Evolutionary conservation across 2,113 vertebrate species (phyloP), one percentile per base, ranked within the genome.

Genomic region (Desmodus rotundus): DNA sequence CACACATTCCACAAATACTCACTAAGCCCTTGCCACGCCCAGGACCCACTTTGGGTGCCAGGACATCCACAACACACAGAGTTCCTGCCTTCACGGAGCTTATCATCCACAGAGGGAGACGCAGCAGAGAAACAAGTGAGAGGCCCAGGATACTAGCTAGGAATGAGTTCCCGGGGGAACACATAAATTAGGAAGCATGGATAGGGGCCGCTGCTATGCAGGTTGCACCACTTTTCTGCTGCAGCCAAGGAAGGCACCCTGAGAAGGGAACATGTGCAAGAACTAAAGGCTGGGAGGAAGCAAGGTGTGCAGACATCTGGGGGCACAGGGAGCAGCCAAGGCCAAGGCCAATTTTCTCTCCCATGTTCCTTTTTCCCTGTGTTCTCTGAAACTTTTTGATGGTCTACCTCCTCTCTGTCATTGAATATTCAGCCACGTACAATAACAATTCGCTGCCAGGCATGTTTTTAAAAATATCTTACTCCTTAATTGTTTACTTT

Each of bases 401-500:
- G 24, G 5, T 52, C 77, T 68, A 2, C 36, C 52, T 80, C 36
- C 19, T 81, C 19, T 43, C 15, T 22, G 20, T 16, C 38, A 89
- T 0, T 41, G 7, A 93, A 61, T 74, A 80, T 94, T 93, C 41
- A 84, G 15, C 2, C n/a, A 80, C 5, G 3, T 31, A 65, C 13
- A 92, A 3, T 58, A 54, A 19, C 41, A 87, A 41, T 9, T 50
- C 33, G 20, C 4, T 81, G 12, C 12, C 45, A 63, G 50, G 13
- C 26, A 81, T 3, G 17, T 52, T 76, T 28, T 52, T 31, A 0
- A 7, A 31, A 76, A 70, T 61, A 56, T 82, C 24, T 47, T n/a
- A 38, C 5, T 65, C 20, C 19, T 63, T 87, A 82, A 47, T 87
- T 85, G 9, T 70, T 93, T 94, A 33, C 61, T 86, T 84, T 82